Conservation (phyloP, 2,888 invertebrate genomes). For the Dicyrtomina minuta region DNA sequence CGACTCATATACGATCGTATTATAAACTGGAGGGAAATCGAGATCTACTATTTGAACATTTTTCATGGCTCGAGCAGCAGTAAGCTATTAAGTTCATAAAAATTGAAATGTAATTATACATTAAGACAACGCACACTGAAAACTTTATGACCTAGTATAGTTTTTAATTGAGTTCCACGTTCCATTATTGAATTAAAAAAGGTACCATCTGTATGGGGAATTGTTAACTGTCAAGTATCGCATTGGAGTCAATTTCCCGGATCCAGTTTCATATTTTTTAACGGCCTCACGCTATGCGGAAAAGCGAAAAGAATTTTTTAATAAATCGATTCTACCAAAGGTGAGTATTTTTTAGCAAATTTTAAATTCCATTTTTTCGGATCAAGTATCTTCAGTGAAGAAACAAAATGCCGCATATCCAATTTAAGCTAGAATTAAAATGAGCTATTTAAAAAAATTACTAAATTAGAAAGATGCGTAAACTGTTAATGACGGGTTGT, state of each 20-base stretch:
- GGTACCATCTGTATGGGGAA: constrained; percentile 48
- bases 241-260: constrained; percentile 35
- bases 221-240: constrained; percentile 44
- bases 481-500: too few species aligned
- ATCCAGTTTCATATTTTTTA: constrained; percentile 50
- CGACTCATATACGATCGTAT: constrained; percentile 87
- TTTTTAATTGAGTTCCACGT: neutral
- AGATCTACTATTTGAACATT: constrained; percentile 88
- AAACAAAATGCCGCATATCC: too few species aligned
- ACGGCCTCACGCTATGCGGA: constrained; percentile 44
- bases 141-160: neutral
- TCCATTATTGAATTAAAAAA: constrained; percentile 10
- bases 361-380: too few species aligned
- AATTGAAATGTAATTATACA: too few species aligned
- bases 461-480: too few species aligned
- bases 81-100: too few species aligned
- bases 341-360: too few species aligned
- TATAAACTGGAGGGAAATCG: constrained; percentile 74
- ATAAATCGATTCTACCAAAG: constrained; percentile 14
- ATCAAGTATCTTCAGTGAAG: too few species aligned
- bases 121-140: neutral
- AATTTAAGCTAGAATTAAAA: too few species aligned
- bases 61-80: constrained; percentile 93
- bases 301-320: constrained; percentile 35
- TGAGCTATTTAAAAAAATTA: too few species aligned